Percentiles rank a stretch among this genome's conserved stretches.
These are phyloP conservation scores for Ophion ventricosus DNA, from an alignment of 2,888 invertebrate species.

Conservation along the genomic window DNA sequence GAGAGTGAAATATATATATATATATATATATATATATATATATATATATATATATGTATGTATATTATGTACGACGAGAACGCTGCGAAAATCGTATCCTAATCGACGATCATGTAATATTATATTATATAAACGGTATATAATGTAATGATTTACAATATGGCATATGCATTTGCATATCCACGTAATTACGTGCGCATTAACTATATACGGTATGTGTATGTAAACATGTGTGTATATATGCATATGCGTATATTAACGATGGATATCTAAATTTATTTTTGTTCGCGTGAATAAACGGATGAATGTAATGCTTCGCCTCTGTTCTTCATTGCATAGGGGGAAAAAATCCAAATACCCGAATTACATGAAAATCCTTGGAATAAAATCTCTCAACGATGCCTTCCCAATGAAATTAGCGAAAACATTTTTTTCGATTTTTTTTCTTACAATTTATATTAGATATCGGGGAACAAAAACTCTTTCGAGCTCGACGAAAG, in stretches of 20 bases:
- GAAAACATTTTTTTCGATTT: too few species aligned
- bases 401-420: too few species aligned
- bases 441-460: too few species aligned
- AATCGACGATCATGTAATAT: conserved; percentile 73
- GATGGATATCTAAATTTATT: conserved; percentile 62
- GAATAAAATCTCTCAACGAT: too few species aligned
- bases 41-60: conserved; percentile 29
- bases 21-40: conserved; percentile 44
- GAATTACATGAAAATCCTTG: too few species aligned
- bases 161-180: conserved; percentile 53
- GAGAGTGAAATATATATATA: conserved; percentile 51
- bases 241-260: conserved; percentile 48
- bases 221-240: conserved; percentile 18
- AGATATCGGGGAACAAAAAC: too few species aligned
- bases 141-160: conserved; percentile 66
- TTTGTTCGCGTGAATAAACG: conserved; percentile 66
- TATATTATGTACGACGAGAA: conserved; percentile 38
- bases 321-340: neutral
- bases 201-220: conserved; percentile 4
- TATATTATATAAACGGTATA: conserved; percentile 71
- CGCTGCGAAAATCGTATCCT: conserved; percentile 68
- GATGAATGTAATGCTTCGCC: conserved; percentile 46
- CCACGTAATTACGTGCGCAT: conserved; percentile 36
- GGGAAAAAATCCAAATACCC: too few species aligned
- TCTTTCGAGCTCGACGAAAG: too few species aligned